These are phyloP conservation scores for Pterois miles DNA, from an alignment of 2,797 vertebrate species.

Conservation along the genomic window DNA sequence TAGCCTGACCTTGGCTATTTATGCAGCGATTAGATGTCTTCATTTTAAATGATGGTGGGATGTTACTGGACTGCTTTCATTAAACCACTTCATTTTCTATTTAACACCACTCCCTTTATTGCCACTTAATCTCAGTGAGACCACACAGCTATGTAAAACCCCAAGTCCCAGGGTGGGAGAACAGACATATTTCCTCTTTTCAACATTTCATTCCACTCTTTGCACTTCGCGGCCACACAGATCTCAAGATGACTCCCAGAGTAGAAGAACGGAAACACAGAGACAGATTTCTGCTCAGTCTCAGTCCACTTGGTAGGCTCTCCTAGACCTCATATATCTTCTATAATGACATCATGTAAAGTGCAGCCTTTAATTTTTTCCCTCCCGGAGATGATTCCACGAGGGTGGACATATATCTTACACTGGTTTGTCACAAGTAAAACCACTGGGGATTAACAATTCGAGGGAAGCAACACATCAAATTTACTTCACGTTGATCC, in stretches of 20 bases:
- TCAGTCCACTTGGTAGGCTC: conserved; percentile 7
- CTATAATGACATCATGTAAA: neutral
- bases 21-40: neutral
- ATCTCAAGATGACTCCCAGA: conserved; percentile 38
- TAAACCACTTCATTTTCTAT: conserved; percentile 45
- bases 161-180: conserved; percentile 44
- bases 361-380: neutral
- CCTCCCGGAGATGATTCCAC: neutral
- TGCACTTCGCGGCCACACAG: conserved; percentile 44
- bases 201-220: conserved; percentile 49
- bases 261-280: conserved; percentile 13
- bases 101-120: conserved; percentile 57
- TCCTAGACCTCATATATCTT: neutral
- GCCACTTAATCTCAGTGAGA: conserved; percentile 62
- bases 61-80: conserved; percentile 28
- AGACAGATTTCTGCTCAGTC: conserved; percentile 24
- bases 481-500: neutral
- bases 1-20: conserved; percentile 18
- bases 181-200: conserved; percentile 55
- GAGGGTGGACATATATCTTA: neutral
- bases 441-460: neutral
- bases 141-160: conserved; percentile 67
- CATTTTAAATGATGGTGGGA: conserved; percentile 27
- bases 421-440: neutral
- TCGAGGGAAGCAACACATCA: neutral